A percentile compares a stretch with the other conserved stretches of the same genome.
Conservation (phyloP, 2,888 invertebrate genomes). For the Hypena proboscidalis region DNA sequence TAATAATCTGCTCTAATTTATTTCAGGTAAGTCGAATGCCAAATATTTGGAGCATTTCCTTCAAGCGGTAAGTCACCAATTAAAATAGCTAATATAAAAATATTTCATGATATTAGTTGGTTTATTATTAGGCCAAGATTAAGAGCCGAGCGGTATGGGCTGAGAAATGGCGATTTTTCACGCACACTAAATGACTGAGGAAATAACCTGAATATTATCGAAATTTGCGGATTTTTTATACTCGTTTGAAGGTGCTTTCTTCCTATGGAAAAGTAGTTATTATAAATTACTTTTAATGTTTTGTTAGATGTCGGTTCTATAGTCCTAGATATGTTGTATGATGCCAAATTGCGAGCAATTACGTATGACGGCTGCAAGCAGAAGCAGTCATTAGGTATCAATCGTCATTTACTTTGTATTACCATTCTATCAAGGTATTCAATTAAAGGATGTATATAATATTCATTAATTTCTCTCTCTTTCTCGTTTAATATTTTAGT, state of each 20-base stretch:
- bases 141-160: conserved; percentile 32
- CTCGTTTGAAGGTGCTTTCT: conserved; percentile 5
- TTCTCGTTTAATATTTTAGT: no score
- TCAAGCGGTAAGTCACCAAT: conserved; percentile 41
- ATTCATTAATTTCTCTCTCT: no score
- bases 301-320: no score
- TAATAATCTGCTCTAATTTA: conserved; percentile 37
- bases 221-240: conserved; percentile 13
- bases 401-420: no score
- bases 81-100: conserved; percentile 45
- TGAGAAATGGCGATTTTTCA: conserved; percentile 43
- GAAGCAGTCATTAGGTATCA: no score
- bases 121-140: conserved; percentile 31
- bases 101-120: conserved; percentile 12
- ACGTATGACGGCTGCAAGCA: no score
- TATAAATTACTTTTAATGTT: no score
- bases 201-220: conserved; percentile 33
- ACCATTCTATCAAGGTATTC: no score
- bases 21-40: conserved; percentile 60
- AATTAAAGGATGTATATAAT: no score
- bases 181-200: conserved; percentile 40
- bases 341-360: no score
- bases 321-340: no score
- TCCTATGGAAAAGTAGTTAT: not conserved
- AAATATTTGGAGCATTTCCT: conserved; percentile 25